Conservation (phyloP, 2,888 invertebrate species). For the Dynastes tityus region DNA sequence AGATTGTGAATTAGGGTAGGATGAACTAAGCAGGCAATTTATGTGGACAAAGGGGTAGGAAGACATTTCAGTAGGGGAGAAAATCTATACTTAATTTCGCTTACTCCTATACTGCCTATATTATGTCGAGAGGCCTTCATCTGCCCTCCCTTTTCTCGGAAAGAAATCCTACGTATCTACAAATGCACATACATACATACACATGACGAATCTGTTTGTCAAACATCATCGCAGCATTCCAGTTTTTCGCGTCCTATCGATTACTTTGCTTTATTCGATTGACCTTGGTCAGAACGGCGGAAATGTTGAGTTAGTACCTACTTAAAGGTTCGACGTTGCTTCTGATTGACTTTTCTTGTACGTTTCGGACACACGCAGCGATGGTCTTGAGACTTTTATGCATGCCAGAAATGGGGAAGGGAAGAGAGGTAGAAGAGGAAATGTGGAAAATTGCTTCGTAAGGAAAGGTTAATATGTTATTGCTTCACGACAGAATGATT, state of each 20-base stretch:
- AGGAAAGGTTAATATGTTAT: conserved; percentile 22
- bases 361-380: conserved; percentile 35
- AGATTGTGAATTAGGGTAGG: conserved; percentile 62
- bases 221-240: conserved; percentile 9
- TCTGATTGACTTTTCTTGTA: conserved; percentile 52
- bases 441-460: conserved; percentile 23
- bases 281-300: conserved; percentile 51
- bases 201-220: conserved; percentile 23
- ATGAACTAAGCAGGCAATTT: conserved; percentile 66
- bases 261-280: conserved; percentile 34
- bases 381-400: conserved; percentile 47
- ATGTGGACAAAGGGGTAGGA: conserved; percentile 66
- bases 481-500: not conserved
- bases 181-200: not conserved
- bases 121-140: conserved; percentile 54
- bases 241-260: conserved; percentile 35
- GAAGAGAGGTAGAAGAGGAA: not conserved
- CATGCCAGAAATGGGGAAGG: too few species aligned
- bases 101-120: conserved; percentile 58
- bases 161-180: conserved; percentile 25
- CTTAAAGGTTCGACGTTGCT: conserved; percentile 34
- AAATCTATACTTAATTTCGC: conserved; percentile 66
- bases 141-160: conserved; percentile 30
- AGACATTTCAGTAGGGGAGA: conserved; percentile 65
- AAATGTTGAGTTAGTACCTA: conserved; percentile 47